These are phyloP conservation scores for Neoseiulus cucumeris DNA, from an alignment of 1,140 invertebrate species.

Conservation along the genomic window DNA sequence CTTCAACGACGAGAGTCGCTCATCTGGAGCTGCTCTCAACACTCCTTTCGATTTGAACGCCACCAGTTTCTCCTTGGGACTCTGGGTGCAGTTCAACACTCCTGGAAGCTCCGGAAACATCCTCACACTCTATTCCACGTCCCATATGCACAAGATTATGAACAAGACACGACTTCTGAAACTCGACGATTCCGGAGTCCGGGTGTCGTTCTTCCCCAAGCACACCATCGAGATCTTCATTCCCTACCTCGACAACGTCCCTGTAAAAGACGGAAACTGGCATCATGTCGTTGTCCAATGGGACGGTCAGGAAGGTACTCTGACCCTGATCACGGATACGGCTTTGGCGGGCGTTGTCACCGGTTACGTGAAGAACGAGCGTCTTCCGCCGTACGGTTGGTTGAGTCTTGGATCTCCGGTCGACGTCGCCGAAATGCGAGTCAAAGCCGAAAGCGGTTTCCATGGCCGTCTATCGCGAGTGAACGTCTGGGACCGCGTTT, in stretches of 20 bases:
- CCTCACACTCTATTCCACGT: constrained; percentile 70
- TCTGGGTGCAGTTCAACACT: constrained; percentile 88
- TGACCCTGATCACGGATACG: constrained; percentile 73
- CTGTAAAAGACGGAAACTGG: constrained; percentile 87
- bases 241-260: constrained; percentile 66
- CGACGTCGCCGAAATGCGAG: constrained; percentile 40
- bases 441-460: constrained; percentile 67
- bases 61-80: constrained; percentile 56
- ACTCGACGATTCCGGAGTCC: constrained; percentile 68
- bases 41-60: constrained; percentile 64
- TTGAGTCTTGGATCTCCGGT: constrained; percentile 65
- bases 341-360: constrained; percentile 72
- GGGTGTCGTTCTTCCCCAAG: constrained; percentile 66
- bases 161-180: constrained; percentile 52
- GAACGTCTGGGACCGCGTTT: constrained; percentile 71
- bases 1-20: constrained; percentile 59
- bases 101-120: constrained; percentile 74
- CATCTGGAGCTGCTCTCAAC: constrained; percentile 66
- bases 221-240: constrained; percentile 64
- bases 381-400: constrained; percentile 49
- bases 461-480: constrained; percentile 83
- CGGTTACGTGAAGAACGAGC: constrained; percentile 52
- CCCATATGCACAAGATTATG: not conserved
- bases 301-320: constrained; percentile 56
- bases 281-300: constrained; percentile 85